Conservation (phyloP, 1,140 invertebrate genomes). For the Micrasema longulum region DNA sequence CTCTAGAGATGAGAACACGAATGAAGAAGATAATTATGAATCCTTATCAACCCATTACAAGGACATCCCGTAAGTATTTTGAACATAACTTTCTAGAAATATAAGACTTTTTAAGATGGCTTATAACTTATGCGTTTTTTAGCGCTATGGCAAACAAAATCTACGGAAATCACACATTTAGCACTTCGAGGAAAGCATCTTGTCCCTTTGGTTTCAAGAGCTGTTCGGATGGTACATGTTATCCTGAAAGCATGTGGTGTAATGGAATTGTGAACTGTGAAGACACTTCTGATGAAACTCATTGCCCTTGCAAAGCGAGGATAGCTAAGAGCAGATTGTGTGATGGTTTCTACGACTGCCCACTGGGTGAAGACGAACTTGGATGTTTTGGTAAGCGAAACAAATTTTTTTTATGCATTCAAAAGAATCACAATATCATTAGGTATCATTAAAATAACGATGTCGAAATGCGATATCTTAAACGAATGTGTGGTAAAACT, state of each 20-base stretch:
- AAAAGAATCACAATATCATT: too few species aligned
- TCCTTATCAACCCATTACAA: slow-evolving; percentile 47
- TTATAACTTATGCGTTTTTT: slow-evolving; percentile 11
- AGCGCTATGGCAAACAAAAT: slow-evolving; percentile 45
- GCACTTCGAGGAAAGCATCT: slow-evolving; percentile 49
- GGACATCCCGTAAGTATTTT: slow-evolving; percentile 37
- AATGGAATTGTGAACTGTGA: slow-evolving; percentile 81
- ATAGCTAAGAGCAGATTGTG: slow-evolving; percentile 75
- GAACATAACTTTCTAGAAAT: too few species aligned
- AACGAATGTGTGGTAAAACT: too few species aligned
- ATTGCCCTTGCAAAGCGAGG: slow-evolving; percentile 78
- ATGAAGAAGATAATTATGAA: slow-evolving; percentile 38
- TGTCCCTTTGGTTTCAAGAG: slow-evolving; percentile 59
- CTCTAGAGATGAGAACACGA: slow-evolving; percentile 32
- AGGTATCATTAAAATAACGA: too few species aligned
- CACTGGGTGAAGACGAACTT: slow-evolving; percentile 81
- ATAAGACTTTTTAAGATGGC: too few species aligned
- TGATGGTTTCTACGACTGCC: slow-evolving; percentile 85
- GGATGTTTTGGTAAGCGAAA: slow-evolving; percentile 75
- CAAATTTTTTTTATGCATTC: too few species aligned
- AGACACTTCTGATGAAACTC: slow-evolving; percentile 84
- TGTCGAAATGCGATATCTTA: too few species aligned
- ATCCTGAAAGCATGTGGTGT: slow-evolving; percentile 74
- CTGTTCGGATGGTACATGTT: slow-evolving; percentile 69
- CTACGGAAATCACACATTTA: slow-evolving; percentile 39